Evolutionary conservation across 2,113 vertebrate genomes (phyloP).

Genomic region (Triplophysa tibetana): DNA sequence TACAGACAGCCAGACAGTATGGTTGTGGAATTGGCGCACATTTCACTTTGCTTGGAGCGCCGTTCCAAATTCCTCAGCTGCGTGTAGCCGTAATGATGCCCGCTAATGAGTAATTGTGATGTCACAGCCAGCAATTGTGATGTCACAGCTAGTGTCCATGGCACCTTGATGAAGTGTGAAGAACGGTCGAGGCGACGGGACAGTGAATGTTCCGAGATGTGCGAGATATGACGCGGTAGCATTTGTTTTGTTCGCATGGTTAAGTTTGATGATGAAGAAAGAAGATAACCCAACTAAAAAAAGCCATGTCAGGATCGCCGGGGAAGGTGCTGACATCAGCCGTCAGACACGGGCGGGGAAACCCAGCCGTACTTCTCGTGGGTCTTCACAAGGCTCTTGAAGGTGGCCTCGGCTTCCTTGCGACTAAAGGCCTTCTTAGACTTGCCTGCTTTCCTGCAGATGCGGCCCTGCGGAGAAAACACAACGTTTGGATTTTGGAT

Average conservation of each 20-base stretch:
- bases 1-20: conserved; percentile 32
- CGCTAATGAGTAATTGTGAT: conserved; percentile 79
- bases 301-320: conserved; percentile 39
- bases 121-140: conserved; percentile 70
- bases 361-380: conserved; percentile 99
- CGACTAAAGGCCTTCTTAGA: conserved; percentile 99
- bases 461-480: conserved; percentile 84
- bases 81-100: conserved; percentile 68
- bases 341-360: conserved; percentile 94
- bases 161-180: conserved; percentile 73
- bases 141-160: conserved; percentile 75
- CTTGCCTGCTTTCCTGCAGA: conserved; percentile 98
- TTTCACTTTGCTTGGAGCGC: conserved; percentile 43
- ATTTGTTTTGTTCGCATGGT: conserved; percentile 57
- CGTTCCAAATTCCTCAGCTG: conserved; percentile 62
- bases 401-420: conserved; percentile 98
- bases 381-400: conserved; percentile 99
- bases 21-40: conserved; percentile 50
- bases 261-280: conserved; percentile 60
- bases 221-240: conserved; percentile 76
- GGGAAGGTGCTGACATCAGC: conserved; percentile 74
- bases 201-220: conserved; percentile 67
- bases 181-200: conserved; percentile 61
- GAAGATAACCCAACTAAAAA: conserved; percentile 45
- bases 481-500: not conserved